phyloP scores from a whole-genome alignment of 2,797 vertebrate genomes.

The Manis javanica region DNA sequence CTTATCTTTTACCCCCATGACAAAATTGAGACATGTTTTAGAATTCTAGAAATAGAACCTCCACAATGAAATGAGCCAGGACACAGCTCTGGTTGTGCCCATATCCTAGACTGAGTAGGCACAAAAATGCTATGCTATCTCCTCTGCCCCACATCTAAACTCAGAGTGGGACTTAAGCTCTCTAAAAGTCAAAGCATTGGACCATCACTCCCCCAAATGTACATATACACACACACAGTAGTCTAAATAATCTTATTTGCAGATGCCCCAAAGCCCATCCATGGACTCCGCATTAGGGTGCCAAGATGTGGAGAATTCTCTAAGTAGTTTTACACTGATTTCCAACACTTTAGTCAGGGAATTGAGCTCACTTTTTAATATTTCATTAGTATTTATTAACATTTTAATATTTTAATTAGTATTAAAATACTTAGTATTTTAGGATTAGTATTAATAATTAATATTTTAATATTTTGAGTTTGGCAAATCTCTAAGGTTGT shows the following conservation, averaged over 20 bases:
- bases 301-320: neutral
- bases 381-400: neutral
- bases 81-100: neutral
- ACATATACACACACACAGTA: neutral
- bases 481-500: neutral
- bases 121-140: neutral
- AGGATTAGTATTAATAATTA: neutral
- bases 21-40: neutral
- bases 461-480: neutral
- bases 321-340: neutral
- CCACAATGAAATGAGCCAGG: neutral
- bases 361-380: neutral
- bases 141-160: neutral
- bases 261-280: neutral
- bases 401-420: neutral
- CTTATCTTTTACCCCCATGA: neutral
- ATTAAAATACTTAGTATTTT: neutral
- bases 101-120: too few species aligned
- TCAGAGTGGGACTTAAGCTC: neutral
- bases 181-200: neutral
- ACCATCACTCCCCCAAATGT: neutral
- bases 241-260: neutral
- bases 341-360: neutral
- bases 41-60: neutral
- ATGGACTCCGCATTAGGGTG: neutral